These are phyloP conservation scores for Microplitis mediator DNA, from an alignment of 1,140 invertebrate species.

Conservation along the genomic window DNA sequence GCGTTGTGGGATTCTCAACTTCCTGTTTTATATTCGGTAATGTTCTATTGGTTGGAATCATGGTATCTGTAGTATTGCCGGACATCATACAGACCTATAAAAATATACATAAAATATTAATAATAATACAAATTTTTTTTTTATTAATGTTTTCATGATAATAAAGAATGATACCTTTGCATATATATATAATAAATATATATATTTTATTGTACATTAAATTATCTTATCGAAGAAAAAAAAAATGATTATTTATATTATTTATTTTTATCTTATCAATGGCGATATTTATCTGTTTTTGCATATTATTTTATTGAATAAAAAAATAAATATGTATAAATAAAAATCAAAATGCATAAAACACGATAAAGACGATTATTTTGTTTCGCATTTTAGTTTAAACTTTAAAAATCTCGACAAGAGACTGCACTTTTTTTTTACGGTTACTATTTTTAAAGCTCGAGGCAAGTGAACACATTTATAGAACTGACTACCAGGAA, in stretches of 20 bases:
- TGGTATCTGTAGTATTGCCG: constrained; percentile 53
- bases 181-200: neutral
- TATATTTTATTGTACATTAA: neutral
- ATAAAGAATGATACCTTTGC: neutral
- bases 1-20: constrained; percentile 57
- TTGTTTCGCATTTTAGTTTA: neutral
- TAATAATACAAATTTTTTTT: too few relatives aligned
- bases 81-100: constrained; percentile 69
- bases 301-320: too few relatives aligned
- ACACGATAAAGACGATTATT: neutral
- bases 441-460: constrained; percentile 54
- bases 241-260: too few relatives aligned
- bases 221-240: too few relatives aligned
- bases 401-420: constrained; percentile 22
- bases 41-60: constrained; percentile 56
- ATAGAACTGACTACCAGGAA: constrained; percentile 48
- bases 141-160: neutral
- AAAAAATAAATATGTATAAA: neutral
- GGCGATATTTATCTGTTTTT: too few relatives aligned
- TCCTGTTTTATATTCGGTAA: constrained; percentile 67
- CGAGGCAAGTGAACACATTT: constrained; percentile 52
- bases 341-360: neutral
- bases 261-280: too few relatives aligned
- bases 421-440: constrained; percentile 50
- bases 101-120: constrained; percentile 24